A percentile compares a stretch with the other conserved stretches of the same genome.
Evolutionary conservation across 1,140 invertebrate species (phyloP).

Genomic region (Delia radicum): DNA sequence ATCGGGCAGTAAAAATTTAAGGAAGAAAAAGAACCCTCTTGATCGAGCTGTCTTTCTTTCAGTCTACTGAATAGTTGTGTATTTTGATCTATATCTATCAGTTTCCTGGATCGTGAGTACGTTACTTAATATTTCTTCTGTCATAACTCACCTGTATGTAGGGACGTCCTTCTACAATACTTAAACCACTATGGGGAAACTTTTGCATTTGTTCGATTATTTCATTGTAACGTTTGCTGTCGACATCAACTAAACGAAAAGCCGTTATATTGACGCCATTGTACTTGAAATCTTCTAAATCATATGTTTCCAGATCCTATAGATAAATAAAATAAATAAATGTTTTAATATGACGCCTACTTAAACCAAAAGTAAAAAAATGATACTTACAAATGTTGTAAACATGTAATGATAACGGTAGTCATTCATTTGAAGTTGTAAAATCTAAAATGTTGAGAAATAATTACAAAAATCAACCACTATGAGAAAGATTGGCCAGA

Average conservation of each 20-base stretch:
- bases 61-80: no score
- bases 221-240: conserved; percentile 72
- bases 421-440: conserved; percentile 84
- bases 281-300: conserved; percentile 91
- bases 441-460: conserved; percentile 35
- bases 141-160: conserved; percentile 43
- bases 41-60: no score
- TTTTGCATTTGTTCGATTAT: conserved; percentile 83
- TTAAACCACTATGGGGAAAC: conserved; percentile 64
- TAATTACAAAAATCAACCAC: background rate
- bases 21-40: no score
- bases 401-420: conserved; percentile 92
- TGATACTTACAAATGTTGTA: conserved; percentile 69
- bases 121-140: conserved; percentile 1
- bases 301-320: conserved; percentile 86
- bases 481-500: no score
- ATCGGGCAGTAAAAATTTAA: no score
- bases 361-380: background rate
- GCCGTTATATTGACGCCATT: conserved; percentile 92
- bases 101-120: no score
- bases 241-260: conserved; percentile 82
- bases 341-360: background rate
- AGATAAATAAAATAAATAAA: background rate
- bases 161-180: conserved; percentile 40
- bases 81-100: no score